Percentiles rank a stretch among this genome's conserved stretches.
phyloP scores from a whole-genome alignment of 2,113 vertebrate genomes.

The Petrocephalus microphthalmus region DNA sequence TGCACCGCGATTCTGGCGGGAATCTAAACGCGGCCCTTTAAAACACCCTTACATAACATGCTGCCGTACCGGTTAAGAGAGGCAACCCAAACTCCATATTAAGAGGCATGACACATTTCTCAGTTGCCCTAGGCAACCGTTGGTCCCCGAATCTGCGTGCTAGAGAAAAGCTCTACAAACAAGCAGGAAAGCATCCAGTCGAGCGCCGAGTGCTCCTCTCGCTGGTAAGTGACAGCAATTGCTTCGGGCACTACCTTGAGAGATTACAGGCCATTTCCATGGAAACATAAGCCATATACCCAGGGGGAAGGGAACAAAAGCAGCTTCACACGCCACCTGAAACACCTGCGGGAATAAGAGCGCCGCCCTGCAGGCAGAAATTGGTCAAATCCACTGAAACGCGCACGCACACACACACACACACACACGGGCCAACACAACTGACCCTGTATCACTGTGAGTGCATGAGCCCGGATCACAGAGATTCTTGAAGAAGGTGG shows the following conservation, averaged over 20 bases:
- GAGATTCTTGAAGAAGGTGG: not conserved
- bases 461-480: not conserved
- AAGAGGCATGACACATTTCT: not conserved
- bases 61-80: not conserved
- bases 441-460: not conserved
- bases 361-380: conserved; percentile 1
- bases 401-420: too few species aligned
- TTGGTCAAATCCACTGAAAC: not conserved
- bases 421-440: not conserved
- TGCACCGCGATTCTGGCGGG: not conserved
- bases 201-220: not conserved
- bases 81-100: not conserved
- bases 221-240: not conserved
- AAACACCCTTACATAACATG: not conserved
- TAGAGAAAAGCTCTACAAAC: not conserved
- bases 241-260: not conserved
- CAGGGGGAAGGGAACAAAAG: not conserved
- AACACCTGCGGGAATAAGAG: not conserved
- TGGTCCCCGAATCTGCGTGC: not conserved
- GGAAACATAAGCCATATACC: not conserved
- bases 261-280: not conserved
- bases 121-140: not conserved
- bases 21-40: not conserved
- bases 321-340: not conserved
- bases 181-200: not conserved